phyloP scores from a whole-genome alignment of 2,888 invertebrate genomes.

The Drosophila peninsularis region DNA sequence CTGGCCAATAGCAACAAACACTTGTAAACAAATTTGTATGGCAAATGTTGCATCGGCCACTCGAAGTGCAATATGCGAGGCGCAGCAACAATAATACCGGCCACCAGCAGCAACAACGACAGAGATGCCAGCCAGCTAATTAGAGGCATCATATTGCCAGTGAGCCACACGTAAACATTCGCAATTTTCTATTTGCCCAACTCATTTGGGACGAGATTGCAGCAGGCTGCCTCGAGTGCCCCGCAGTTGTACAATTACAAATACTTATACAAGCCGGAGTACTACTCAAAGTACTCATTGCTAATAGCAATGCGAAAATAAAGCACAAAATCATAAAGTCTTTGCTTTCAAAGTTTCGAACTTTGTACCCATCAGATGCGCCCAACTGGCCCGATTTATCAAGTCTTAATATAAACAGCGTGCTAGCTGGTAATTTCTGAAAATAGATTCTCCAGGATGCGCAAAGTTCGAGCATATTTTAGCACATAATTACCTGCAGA shows the following conservation, averaged over 20 bases:
- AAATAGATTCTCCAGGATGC: conserved; percentile 55
- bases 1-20: conserved; percentile 54
- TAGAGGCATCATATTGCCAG: conserved; percentile 69
- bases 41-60: conserved; percentile 63
- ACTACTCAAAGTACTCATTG: conserved; percentile 49
- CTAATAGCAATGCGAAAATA: conserved; percentile 58
- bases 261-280: conserved; percentile 18
- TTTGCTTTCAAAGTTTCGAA: conserved; percentile 52
- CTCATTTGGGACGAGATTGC: conserved; percentile 71
- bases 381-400: conserved; percentile 17
- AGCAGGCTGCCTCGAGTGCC: conserved; percentile 63
- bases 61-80: conserved; percentile 43
- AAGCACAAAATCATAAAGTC: conserved; percentile 32
- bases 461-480: conserved; percentile 44
- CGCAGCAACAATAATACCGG: conserved; percentile 9
- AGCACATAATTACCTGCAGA: conserved; percentile 69
- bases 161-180: conserved; percentile 56
- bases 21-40: conserved; percentile 73
- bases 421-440: conserved; percentile 5
- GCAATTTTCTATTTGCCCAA: conserved; percentile 76
- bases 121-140: conserved; percentile 56
- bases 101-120: conserved; percentile 16
- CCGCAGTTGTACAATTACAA: conserved; percentile 35
- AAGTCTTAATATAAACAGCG: conserved; percentile 29
- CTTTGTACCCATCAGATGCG: conserved; percentile 41